Evolutionary conservation across 2,797 vertebrate species (phyloP).

Genomic region (Potorous gilbertii): DNA sequence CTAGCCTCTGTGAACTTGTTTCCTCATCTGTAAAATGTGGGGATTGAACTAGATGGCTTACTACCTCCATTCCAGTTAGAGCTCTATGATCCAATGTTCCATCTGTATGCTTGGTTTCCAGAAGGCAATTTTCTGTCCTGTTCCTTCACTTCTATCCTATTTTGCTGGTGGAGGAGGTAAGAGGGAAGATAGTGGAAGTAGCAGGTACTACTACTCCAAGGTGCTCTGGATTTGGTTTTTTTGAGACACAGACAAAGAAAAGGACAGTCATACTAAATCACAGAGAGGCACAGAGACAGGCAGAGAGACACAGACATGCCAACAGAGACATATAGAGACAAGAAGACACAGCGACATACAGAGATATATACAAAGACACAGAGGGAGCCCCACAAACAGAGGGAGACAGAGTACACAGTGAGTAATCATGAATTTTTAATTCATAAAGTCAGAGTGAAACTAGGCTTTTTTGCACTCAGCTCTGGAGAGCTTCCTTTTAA

Average conservation of each 20-base stretch:
- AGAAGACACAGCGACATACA: not conserved
- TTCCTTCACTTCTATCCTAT: not conserved
- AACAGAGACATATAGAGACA: too few relatives aligned
- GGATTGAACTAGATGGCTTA: not conserved
- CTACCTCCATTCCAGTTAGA: not conserved
- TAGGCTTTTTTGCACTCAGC: not conserved
- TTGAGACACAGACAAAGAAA: not conserved
- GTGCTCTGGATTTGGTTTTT: not conserved
- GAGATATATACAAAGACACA: not conserved
- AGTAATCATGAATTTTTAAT: not conserved
- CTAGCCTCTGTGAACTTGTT: not conserved
- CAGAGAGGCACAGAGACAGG: too few relatives aligned
- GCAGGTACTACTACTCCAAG: not conserved
- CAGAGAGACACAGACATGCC: too few relatives aligned
- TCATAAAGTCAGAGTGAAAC: not conserved
- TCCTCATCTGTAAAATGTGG: not conserved
- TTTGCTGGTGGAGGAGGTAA: not conserved
- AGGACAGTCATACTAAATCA: too few relatives aligned
- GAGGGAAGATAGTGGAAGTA: not conserved
- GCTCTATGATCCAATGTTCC: not conserved
- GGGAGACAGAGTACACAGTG: not conserved
- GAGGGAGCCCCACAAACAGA: not conserved
- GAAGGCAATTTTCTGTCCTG: not conserved
- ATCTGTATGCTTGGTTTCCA: not conserved
- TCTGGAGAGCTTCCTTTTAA: not conserved